phyloP scores from a whole-genome alignment of 1,140 invertebrate species.

The Hydropsyche tenuis region DNA sequence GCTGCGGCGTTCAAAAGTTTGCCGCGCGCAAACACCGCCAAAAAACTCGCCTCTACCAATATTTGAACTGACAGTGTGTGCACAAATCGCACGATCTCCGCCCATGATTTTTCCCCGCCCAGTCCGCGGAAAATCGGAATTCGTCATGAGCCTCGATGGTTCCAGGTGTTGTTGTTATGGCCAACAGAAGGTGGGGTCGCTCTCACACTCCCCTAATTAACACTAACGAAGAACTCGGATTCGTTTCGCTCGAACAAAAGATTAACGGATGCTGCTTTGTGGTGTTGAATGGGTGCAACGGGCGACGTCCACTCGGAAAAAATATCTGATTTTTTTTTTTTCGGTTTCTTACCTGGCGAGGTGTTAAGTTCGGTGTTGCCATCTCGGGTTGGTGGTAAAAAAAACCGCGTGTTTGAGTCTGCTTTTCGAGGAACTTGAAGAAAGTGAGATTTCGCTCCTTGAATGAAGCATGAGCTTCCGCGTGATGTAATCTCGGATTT shows the following conservation, averaged over 20 bases:
- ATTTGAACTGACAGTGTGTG: slow-evolving; percentile 14
- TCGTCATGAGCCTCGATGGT: background rate
- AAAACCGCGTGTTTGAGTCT: slow-evolving; percentile 28
- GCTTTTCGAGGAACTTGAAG: slow-evolving; percentile 38
- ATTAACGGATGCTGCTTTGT: slow-evolving; percentile 20
- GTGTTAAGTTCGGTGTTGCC: slow-evolving; percentile 40
- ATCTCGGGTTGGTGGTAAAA: slow-evolving; percentile 35
- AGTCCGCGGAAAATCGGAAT: background rate
- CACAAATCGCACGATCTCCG: background rate
- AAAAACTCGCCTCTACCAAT: slow-evolving; percentile 4
- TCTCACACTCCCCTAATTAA: slow-evolving; percentile 14
- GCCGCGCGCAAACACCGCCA: background rate
- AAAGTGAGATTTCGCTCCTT: slow-evolving; percentile 37
- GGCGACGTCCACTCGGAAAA: slow-evolving; percentile 11
- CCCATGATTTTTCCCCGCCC: background rate
- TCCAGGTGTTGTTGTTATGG: too few relatives aligned
- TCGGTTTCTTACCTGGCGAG: slow-evolving; percentile 36
- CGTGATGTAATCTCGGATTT: too few relatives aligned
- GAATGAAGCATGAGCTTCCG: too few relatives aligned
- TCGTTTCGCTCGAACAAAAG: slow-evolving; percentile 21
- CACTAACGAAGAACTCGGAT: slow-evolving; percentile 14
- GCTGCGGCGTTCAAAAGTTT: background rate
- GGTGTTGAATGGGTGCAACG: slow-evolving; percentile 22
- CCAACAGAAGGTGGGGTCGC: background rate
- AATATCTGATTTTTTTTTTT: slow-evolving; percentile 16